A percentile compares a stretch with the other conserved stretches of the same genome.
Evolutionary conservation across 2,113 vertebrate genomes (phyloP).

Genomic region (Rhinoptilus africanus): DNA sequence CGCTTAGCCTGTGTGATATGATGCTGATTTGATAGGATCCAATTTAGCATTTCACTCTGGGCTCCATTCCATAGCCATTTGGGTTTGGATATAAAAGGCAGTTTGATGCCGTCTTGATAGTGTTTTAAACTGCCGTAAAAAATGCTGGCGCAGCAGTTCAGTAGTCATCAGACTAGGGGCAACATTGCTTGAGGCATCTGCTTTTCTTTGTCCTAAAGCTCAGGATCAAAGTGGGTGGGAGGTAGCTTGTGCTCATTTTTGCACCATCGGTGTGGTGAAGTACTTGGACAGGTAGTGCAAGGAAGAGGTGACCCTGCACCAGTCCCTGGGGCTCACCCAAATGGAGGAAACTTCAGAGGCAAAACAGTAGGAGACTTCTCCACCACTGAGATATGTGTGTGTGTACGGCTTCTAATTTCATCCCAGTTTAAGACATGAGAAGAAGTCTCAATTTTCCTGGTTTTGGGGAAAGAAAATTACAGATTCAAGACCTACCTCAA

Average conservation of each 20-base stretch:
- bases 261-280: not conserved
- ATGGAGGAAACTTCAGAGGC: not conserved
- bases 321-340: accelerated
- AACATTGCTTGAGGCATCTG: not conserved
- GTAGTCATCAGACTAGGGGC: not conserved
- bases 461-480: not conserved
- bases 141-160: slow-evolving; percentile 66
- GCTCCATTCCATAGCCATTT: slow-evolving; percentile 75
- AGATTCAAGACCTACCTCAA: not conserved
- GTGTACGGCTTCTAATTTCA: not conserved
- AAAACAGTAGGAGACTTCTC: not conserved
- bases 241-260: not conserved
- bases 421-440: not conserved
- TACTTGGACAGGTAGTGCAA: not conserved
- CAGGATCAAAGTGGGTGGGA: not conserved
- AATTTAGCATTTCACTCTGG: slow-evolving; percentile 77
- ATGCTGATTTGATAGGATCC: slow-evolving; percentile 77
- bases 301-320: not conserved
- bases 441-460: not conserved
- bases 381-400: not conserved
- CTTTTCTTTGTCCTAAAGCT: not conserved
- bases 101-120: slow-evolving; percentile 75
- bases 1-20: slow-evolving; percentile 62
- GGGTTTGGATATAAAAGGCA: slow-evolving; percentile 70
- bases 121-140: slow-evolving; percentile 75